phyloP scores from a whole-genome alignment of 2,797 vertebrate genomes.

The Mycteria americana region DNA sequence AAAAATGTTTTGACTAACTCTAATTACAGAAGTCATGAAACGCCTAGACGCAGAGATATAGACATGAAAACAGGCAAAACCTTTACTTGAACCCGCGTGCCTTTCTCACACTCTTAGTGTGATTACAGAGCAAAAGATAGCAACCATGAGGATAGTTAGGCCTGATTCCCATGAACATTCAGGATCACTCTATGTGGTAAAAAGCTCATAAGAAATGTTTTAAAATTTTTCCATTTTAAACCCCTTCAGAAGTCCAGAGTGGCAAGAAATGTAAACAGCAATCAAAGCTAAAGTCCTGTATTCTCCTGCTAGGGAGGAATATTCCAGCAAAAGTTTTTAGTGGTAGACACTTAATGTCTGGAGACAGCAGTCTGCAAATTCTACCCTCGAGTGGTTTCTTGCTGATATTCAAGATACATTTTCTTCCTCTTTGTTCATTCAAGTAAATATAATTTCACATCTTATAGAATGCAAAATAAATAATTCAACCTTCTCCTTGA shows the following conservation, averaged over 20 bases:
- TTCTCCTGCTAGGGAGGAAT: background rate
- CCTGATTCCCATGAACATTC: background rate
- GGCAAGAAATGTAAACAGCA: background rate
- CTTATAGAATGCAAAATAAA: background rate
- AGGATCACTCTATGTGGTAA: background rate
- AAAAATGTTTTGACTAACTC: background rate
- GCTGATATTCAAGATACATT: background rate
- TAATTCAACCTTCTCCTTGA: background rate
- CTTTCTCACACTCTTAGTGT: background rate
- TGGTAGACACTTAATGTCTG: background rate
- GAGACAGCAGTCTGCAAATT: background rate
- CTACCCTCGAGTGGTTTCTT: background rate
- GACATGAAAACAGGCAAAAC: background rate
- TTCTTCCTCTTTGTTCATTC: background rate
- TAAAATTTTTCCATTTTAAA: background rate
- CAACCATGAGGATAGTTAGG: background rate
- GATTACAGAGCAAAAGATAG: background rate
- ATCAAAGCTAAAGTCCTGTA: background rate
- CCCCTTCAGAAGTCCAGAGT: background rate
- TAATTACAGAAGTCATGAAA: background rate
- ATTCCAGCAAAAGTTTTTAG: background rate
- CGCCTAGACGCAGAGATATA: accelerated
- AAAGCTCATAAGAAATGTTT: background rate
- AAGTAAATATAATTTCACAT: background rate
- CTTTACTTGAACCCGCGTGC: background rate